Percentiles rank a stretch among this genome's conserved stretches.
These are phyloP conservation scores for Porphyrio hochstetteri DNA, from an alignment of 2,113 vertebrate species.

Conservation along the genomic window DNA sequence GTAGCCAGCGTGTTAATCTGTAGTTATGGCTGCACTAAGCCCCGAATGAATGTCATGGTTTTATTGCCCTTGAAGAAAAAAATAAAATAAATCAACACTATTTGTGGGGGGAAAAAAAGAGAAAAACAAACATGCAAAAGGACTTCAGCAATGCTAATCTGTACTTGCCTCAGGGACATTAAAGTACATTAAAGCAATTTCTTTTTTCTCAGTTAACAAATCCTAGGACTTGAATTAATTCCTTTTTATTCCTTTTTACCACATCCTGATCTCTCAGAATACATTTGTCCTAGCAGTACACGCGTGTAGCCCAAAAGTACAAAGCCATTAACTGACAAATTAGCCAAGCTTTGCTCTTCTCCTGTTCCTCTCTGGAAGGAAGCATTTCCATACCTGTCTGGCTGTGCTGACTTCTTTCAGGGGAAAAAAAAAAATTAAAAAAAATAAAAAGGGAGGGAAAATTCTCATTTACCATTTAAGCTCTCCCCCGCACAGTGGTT, in stretches of 20 bases:
- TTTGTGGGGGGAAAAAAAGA: neutral
- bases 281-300: neutral
- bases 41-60: neutral
- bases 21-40: conserved; percentile 58
- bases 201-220: neutral
- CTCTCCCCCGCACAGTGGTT: conserved; percentile 18
- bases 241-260: neutral
- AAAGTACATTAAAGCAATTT: neutral
- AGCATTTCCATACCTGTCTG: neutral
- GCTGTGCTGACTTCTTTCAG: neutral
- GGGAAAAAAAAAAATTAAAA: neutral
- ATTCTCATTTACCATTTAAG: conserved; percentile 38
- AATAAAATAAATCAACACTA: neutral
- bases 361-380: neutral
- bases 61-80: neutral
- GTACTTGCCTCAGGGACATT: neutral
- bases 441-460: neutral
- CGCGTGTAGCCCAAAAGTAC: neutral
- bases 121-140: neutral
- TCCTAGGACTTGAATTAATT: neutral
- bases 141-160: conserved; percentile 14
- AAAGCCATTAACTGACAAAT: neutral
- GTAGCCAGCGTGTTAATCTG: neutral
- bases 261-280: neutral
- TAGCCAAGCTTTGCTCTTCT: neutral